Conservation (phyloP, 1,140 invertebrate genomes). For the Pissodes strobi region DNA sequence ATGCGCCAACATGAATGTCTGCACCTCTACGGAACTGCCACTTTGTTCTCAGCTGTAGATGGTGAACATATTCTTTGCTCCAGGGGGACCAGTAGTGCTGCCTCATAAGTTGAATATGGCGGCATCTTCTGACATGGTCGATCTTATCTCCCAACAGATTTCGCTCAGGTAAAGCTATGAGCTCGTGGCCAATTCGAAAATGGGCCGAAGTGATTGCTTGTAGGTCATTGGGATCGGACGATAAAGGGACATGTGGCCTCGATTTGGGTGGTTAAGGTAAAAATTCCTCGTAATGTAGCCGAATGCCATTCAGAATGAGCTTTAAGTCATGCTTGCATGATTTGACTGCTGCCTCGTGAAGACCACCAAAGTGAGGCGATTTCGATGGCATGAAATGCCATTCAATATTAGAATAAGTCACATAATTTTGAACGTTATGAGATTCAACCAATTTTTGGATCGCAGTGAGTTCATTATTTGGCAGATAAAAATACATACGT, state of each 20-base stretch:
- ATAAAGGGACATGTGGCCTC: conserved; percentile 25
- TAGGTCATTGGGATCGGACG: conserved; percentile 40
- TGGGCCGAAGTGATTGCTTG: conserved; percentile 47
- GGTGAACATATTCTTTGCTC: conserved; percentile 38
- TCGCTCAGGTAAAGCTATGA: conserved; percentile 47
- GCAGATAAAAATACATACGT: conserved; percentile 17
- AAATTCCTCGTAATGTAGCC: too few relatives aligned
- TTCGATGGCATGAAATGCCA: too few relatives aligned
- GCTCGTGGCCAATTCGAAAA: conserved; percentile 46
- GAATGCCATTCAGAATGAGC: too few relatives aligned
- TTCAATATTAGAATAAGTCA: too few relatives aligned
- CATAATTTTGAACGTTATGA: too few relatives aligned
- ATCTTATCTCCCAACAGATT: conserved; percentile 31
- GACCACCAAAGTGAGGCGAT: too few relatives aligned
- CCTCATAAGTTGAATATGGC: too few relatives aligned
- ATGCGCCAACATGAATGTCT: conserved; percentile 38
- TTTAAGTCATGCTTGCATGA: too few relatives aligned
- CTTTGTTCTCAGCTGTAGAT: conserved; percentile 35
- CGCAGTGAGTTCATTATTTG: conserved; percentile 23
- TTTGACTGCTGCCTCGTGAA: too few relatives aligned
- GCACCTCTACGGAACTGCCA: conserved; percentile 24
- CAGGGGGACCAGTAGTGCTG: conserved; percentile 43
- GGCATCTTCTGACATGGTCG: conserved; percentile 36
- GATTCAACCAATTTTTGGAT: too few relatives aligned
- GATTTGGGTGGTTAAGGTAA: too few relatives aligned